phyloP scores from a whole-genome alignment of 2,888 invertebrate species.

The Eremobia ochroleuca region DNA sequence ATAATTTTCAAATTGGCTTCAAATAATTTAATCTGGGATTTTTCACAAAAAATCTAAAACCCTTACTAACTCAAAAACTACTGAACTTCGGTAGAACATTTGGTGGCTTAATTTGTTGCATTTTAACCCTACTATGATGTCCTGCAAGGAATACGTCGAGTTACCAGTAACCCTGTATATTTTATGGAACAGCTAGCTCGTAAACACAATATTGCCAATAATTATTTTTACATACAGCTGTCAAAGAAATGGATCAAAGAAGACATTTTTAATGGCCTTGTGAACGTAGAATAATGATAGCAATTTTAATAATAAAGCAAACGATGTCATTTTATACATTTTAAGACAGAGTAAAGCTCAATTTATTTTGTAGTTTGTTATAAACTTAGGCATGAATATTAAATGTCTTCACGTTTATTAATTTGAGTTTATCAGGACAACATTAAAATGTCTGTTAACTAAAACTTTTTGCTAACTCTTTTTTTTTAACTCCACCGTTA shows the following conservation, averaged over 20 bases:
- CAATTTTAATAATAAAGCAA: conserved; percentile 1
- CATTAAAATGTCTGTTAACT: background rate
- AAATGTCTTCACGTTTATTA: background rate
- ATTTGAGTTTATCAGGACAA: background rate
- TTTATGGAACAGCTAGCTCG: background rate
- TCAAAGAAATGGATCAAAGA: background rate
- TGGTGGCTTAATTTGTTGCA: no score
- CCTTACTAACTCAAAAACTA: no score
- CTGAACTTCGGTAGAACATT: no score
- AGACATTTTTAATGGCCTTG: conserved; percentile 12
- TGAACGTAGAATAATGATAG: conserved; percentile 2
- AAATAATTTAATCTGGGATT: no score
- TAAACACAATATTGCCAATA: background rate
- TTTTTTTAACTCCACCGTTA: no score
- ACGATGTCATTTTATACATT: background rate
- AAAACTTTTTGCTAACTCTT: no score
- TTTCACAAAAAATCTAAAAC: no score
- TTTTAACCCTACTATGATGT: no score
- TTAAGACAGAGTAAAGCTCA: background rate
- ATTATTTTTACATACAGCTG: background rate
- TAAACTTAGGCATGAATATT: background rate
- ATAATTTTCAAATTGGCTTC: no score
- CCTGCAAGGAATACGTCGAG: no score
- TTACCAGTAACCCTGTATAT: no score
- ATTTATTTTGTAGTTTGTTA: background rate